Evolutionary conservation across 2,797 vertebrate species (phyloP).

Genomic region (Macroramphosus scolopax): DNA sequence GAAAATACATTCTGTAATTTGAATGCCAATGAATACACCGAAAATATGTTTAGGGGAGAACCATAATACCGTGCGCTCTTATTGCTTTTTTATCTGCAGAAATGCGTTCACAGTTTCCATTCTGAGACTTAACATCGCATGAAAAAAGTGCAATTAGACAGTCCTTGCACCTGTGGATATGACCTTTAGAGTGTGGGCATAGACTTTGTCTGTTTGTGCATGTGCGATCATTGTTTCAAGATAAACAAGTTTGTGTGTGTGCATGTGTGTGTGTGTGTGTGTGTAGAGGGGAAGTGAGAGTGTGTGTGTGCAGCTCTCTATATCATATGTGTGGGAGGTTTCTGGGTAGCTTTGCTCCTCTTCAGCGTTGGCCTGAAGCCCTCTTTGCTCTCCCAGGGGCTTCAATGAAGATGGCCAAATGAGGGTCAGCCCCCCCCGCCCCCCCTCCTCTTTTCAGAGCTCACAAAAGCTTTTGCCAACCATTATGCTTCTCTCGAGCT

Average conservation of each 20-base stretch:
- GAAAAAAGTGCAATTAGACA: constrained; percentile 72
- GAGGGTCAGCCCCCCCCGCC: too few relatives aligned
- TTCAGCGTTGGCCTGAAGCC: constrained; percentile 46
- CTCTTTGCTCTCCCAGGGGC: constrained; percentile 47
- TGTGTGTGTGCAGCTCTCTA: constrained; percentile 19
- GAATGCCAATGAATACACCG: constrained; percentile 74
- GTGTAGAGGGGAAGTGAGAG: background rate
- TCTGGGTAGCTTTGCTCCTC: constrained; percentile 42
- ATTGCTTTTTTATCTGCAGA: constrained; percentile 73
- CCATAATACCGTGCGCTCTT: constrained; percentile 59
- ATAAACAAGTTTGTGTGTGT: constrained; percentile 46
- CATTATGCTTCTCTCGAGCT: constrained; percentile 65
- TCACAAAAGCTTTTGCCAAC: constrained; percentile 72
- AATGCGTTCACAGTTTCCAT: constrained; percentile 65
- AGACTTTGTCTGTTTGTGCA: constrained; percentile 48
- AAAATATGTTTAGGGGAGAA: constrained; percentile 63
- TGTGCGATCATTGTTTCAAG: constrained; percentile 59
- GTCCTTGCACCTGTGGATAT: constrained; percentile 62
- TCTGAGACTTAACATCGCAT: constrained; percentile 57
- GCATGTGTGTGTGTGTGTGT: constrained; percentile 17
- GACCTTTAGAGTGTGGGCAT: constrained; percentile 66
- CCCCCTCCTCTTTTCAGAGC: constrained; percentile 62
- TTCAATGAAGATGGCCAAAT: constrained; percentile 76
- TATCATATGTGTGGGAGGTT: too few relatives aligned
- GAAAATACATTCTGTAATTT: constrained; percentile 78